phyloP scores from a whole-genome alignment of 2,113 vertebrate species.

The Gymnobelideus leadbeateri region DNA sequence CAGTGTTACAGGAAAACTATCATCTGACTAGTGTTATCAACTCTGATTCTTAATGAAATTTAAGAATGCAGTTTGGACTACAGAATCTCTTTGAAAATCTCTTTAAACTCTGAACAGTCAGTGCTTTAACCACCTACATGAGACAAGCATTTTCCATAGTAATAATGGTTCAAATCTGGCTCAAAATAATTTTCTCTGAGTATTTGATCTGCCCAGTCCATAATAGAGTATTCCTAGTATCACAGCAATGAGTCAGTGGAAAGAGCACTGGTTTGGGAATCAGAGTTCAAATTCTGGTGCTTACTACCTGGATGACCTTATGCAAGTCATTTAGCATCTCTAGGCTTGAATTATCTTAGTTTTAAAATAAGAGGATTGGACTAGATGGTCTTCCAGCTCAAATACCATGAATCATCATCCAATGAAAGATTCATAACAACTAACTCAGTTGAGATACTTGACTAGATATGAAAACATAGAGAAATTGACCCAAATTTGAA shows the following conservation, averaged over 20 bases:
- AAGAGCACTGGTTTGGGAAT: neutral
- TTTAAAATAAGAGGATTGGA: neutral
- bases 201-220: neutral
- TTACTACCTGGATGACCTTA: neutral
- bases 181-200: neutral
- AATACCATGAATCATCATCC: neutral
- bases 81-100: neutral
- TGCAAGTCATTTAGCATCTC: neutral
- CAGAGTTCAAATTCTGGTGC: neutral
- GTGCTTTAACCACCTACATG: neutral
- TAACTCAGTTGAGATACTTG: neutral
- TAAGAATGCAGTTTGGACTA: neutral
- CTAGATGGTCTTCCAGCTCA: no score
- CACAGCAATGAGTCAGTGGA: neutral
- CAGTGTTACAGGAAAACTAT: neutral
- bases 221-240: neutral
- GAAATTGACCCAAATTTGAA: slow-evolving; percentile 4
- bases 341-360: neutral
- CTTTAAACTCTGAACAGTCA: neutral
- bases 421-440: no score
- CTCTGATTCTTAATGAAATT: neutral
- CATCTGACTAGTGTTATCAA: neutral
- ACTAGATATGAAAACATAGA: neutral
- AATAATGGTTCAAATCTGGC: neutral
- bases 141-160: neutral